Evolutionary conservation across 2,113 vertebrate species (phyloP), one percentile per base, ranked within the genome.

Genomic region (Pseudopipra pipra): DNA sequence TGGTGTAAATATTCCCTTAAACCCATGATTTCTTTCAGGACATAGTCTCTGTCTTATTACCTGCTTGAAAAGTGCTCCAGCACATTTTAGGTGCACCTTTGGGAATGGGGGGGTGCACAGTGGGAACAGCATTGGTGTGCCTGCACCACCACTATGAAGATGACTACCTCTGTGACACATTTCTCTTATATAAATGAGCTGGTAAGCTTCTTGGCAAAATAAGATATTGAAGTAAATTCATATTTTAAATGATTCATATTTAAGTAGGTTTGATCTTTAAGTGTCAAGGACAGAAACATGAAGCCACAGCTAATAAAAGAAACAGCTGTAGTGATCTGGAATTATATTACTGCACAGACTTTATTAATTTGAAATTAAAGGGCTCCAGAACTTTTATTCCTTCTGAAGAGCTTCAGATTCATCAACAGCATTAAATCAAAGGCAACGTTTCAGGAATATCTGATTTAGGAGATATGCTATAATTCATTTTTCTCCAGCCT

Each of bases 191-290:
- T 90, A 97, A 97, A 97, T 76, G 46, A 94, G 72, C 85, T 66
- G 56, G 66, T 52, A n/a, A 95, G 66, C 56, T 95, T 67, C 80
- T 70, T 82, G 80, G 90, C 91, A 97, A 95, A 91, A 47, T 68
- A 83, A 92, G 93, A 76, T 66, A 80, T 5, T 66, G 62, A 94
- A 92, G 77, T 82, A 85, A 96, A 93, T 59, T 76, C 77, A 44
- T 70, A 76, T 92, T 95, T 91, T 56, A 81, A 92, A 78, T 96
- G 93, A 97, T 95, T 95, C 95, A 95, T 95, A 89, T 95, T 95
- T 95, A 95, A 89, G 86, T 95, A 97, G 95, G 94, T 90, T 96
- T 97, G 86, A 93, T 94, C 86, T 95, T 93, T 72, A 92, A 91
- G 89, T 78, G 93, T 96, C 94, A 95, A 91, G 96, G 93, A 96